Evolutionary conservation across 2,888 invertebrate genomes (phyloP).

Genomic region (Nysson spinosus): DNA sequence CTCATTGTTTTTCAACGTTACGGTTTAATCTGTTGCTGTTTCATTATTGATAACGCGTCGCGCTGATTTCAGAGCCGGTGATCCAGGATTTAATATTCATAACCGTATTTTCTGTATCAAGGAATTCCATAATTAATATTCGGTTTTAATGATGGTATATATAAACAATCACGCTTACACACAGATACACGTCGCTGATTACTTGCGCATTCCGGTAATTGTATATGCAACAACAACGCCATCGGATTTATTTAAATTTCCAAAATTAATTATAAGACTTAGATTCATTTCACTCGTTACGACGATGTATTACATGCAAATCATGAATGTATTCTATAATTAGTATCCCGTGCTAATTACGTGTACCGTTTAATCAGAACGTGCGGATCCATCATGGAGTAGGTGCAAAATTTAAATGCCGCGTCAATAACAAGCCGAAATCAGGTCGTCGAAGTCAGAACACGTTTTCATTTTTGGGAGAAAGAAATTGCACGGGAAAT

Average conservation of each 20-base stretch:
- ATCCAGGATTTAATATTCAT: slow-evolving; percentile 31
- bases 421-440: no score
- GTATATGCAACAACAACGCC: slow-evolving; percentile 1
- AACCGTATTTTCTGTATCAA: background rate
- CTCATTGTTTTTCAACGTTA: slow-evolving; percentile 7
- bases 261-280: background rate
- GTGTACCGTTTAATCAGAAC: slow-evolving; percentile 1
- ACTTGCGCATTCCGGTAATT: slow-evolving; percentile 30
- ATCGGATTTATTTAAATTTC: slow-evolving; percentile 10
- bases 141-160: slow-evolving; percentile 16
- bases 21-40: slow-evolving; percentile 8
- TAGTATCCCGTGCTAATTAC: background rate
- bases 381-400: background rate
- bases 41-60: slow-evolving; percentile 28
- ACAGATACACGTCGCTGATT: slow-evolving; percentile 7
- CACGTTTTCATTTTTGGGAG: slow-evolving; percentile 7
- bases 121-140: slow-evolving; percentile 38
- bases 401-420: no score
- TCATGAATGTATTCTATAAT: background rate
- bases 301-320: background rate
- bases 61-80: slow-evolving; percentile 11
- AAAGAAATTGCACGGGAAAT: no score
- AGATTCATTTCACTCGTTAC: background rate
- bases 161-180: slow-evolving; percentile 4
- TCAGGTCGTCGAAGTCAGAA: no score